phyloP scores from a whole-genome alignment of 1,140 invertebrate species.

The Hermetia illucens region DNA sequence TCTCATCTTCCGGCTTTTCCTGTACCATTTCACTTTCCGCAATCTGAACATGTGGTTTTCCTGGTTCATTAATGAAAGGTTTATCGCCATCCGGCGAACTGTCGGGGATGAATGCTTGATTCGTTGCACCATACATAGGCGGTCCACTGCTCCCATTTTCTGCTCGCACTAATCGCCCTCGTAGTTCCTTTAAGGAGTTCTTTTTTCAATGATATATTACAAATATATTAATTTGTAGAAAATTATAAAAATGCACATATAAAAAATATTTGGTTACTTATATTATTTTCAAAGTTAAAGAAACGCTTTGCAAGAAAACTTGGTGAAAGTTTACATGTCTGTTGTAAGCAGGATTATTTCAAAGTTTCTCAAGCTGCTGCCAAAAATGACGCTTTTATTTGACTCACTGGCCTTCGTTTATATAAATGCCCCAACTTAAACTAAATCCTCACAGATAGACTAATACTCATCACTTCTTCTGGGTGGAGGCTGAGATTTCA shows the following conservation, averaged over 20 bases:
- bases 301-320: neutral
- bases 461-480: too few relatives aligned
- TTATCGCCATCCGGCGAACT: constrained; percentile 50
- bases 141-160: constrained; percentile 44
- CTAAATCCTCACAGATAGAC: too few relatives aligned
- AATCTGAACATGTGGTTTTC: constrained; percentile 34
- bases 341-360: neutral
- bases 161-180: constrained; percentile 59
- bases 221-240: neutral
- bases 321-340: neutral
- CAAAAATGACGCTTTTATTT: too few relatives aligned
- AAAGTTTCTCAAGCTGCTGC: too few relatives aligned
- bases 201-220: neutral
- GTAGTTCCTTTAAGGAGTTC: constrained; percentile 38
- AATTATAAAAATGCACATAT: neutral
- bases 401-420: too few relatives aligned
- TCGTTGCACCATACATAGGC: constrained; percentile 68
- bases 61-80: constrained; percentile 4
- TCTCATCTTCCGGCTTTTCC: constrained; percentile 61
- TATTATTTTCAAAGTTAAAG: neutral
- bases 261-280: neutral
- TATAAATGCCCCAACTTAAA: too few relatives aligned
- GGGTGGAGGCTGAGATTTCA: too few relatives aligned
- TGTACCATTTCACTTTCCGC: constrained; percentile 50
- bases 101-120: constrained; percentile 59